Base-by-base conservation (phyloP, 2,113 vertebrate species). In the Heterotilapia buettikoferi region DNA sequence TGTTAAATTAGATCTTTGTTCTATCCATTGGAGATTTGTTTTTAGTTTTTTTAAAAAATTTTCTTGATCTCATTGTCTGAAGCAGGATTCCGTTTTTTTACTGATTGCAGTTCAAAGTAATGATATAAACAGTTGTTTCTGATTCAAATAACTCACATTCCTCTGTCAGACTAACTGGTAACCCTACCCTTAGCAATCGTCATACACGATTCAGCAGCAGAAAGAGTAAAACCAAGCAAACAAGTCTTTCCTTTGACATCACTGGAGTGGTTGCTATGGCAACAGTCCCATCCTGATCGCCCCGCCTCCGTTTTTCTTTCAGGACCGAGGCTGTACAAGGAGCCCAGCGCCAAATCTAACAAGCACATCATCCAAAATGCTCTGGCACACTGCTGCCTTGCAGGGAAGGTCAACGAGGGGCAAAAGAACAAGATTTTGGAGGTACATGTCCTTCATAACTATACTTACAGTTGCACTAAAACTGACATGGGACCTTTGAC, bases 311-410 rank as follows among this genome's bases (percentile, higher is more conserved):
- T 43, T 89, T 38, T 52, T 94, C 63, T 9, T 82, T 68, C 82
- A 99, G 99, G 99, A 95, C 99, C 99, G 85, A 99, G 98, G 96
- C 97, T 99, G 71, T 99, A 98, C 96, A 99, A 98, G 94, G 99
- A 99, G 94, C 99, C 98, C 50, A 99, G 99, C 94, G 98, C 98
- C 93, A 99, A 99, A 96, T 99, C 98, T 53, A 99, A 99, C 94
- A 99, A 99, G 87, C 98, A 99, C 88, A 99, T 99, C 29, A 98
- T 99, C 94, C 98, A 99, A 86, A 99, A 99, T 79, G 99, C 98
- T 1, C 92, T 99, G 90, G 96, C 98, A 63, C 98, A 99, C 93
- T 99, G 99, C 96, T 99, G 99, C 95, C 95, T 99, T 93, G 99
- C 99, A 90, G 99, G 99, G 79, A 99, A 98, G 95, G 99, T 99